Base-by-base conservation (phyloP, 2,797 vertebrate genomes). In the Heliangelus exortis region DNA sequence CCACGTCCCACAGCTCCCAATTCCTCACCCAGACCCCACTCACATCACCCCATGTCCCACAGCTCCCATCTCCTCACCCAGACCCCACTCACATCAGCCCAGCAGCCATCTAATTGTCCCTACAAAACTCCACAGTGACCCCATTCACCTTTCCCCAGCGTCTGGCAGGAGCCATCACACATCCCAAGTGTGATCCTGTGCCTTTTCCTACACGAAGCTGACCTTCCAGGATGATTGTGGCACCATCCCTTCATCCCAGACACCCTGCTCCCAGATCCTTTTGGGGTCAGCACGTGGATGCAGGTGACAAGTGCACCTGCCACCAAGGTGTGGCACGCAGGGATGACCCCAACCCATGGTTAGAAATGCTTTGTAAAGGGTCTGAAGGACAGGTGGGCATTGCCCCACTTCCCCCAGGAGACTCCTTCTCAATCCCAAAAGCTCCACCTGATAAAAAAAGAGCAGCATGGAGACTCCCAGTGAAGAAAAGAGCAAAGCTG, bases 121-220 rank as follows among this genome's bases (percentile, higher is more conserved):
- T 43, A 15, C 8, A 41, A 61, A 71, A 79, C 19, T 43, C 34
- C 55, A 43, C 34, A 61, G 20, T 0, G 1, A 43, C 36, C 16
- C 66, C 22, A 18, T 28, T 15, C 28, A 26, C 14, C 39, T n/a
- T 36, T 31, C 39, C 47, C 9, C 2, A 6, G 18, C 11, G 28
- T 3, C 5, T 3, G 6, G 26, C 48, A 62, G 0, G 1, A 72
- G 57, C 39, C 39, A 21, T 10, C 39, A 4, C 2, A 10, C 16
- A 36, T 36, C 21, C 26, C 1, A 0, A 43, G 21, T 3, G 2
- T 18, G 15, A 50, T 41, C 41, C 22, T 47, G 39, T 14, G 41
- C 55, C 14, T n/a, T 22, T 17, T 26, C 36, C 17, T 2, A 1
- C 39, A 36, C 28, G 22, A 54, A 47, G 58, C n/a, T 8, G 33